These are phyloP conservation scores for Macaca fascicularis DNA, from an alignment of 2,113 vertebrate genomes.

Conservation along the genomic window DNA sequence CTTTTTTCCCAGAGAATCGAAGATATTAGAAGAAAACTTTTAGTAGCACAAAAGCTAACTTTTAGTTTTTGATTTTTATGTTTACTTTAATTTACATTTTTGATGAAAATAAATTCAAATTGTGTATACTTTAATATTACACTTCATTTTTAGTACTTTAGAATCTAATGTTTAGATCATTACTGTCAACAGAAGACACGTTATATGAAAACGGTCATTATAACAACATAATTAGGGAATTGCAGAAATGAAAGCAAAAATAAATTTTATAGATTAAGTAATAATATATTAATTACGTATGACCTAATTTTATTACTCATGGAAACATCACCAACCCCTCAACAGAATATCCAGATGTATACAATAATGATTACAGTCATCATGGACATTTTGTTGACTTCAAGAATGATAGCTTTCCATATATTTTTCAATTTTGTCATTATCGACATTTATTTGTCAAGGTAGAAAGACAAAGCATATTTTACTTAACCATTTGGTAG, in stretches of 20 bases:
- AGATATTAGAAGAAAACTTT: neutral
- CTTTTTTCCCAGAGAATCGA: neutral
- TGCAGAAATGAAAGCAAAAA: neutral
- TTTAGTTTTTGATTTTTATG: neutral
- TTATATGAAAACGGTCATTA: neutral
- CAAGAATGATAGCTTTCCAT: neutral
- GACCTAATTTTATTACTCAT: conserved; percentile 27
- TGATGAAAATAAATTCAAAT: conserved; percentile 15
- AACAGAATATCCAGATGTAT: neutral
- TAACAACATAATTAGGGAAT: neutral
- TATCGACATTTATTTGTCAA: neutral
- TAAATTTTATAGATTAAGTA: neutral
- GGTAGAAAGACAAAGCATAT: neutral
- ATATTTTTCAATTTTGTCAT: conserved; percentile 2
- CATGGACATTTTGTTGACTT: neutral
- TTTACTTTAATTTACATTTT: neutral
- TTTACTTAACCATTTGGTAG: neutral
- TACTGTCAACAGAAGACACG: neutral
- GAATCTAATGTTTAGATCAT: neutral
- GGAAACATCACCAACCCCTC: neutral
- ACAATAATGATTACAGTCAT: neutral
- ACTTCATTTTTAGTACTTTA: conserved; percentile 14
- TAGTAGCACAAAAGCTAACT: neutral
- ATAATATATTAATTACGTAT: neutral
- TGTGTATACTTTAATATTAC: neutral